Evolutionary conservation across 1,140 invertebrate genomes (phyloP), one percentile per base, ranked within the genome.

Genomic region (Cydia amplana): DNA sequence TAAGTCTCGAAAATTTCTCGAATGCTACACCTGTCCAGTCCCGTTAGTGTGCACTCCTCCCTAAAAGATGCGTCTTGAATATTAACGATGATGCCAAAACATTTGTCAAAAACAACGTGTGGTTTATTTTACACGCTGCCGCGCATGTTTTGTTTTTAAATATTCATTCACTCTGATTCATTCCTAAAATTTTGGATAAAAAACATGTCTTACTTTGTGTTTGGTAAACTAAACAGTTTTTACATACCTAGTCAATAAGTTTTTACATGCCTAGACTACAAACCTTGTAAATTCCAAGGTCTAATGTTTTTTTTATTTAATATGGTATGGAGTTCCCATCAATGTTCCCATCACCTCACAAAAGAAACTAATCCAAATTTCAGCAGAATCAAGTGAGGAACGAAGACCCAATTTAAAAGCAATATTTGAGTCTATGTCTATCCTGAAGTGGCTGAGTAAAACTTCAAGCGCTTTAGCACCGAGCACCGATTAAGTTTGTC

Each of bases 31-130:
- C 49, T 16, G 10, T 28, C 28, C 51, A 4, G 20, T 23, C 12
- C 43, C 43, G 43, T 46, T 46, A 20, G 12, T 16, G 32, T 55
- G 12, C 20, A 23, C 10, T 49, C n/a, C 32, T 32, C 20, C n/a
- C 32, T 32, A 36, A 72, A 28, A 32, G 3, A 40, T 16, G 25
- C n/a, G 18, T 43, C 36, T 23, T 65, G 23, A 25, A 32, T 65
- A 25, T 6, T 65, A 25, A 23, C 18, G 64, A 70, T 70, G 55
- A 18, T 60, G 55, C 55, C 55, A 20, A 55, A 55, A 55, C 51
- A 55, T 55, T 55, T 18, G 51, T 18, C 51, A 55, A 60, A 60
- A 60, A 60, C 20, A 60, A 51, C 18, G 55, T 23, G 55, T 10
- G 55, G 18, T 23, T 20, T 60, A 60, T 60, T 51, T 51, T 51